A percentile compares a stretch with the other conserved stretches of the same genome.
These are phyloP conservation scores for Apotomis betuletana DNA, from an alignment of 2,888 invertebrate species.

Conservation along the genomic window DNA sequence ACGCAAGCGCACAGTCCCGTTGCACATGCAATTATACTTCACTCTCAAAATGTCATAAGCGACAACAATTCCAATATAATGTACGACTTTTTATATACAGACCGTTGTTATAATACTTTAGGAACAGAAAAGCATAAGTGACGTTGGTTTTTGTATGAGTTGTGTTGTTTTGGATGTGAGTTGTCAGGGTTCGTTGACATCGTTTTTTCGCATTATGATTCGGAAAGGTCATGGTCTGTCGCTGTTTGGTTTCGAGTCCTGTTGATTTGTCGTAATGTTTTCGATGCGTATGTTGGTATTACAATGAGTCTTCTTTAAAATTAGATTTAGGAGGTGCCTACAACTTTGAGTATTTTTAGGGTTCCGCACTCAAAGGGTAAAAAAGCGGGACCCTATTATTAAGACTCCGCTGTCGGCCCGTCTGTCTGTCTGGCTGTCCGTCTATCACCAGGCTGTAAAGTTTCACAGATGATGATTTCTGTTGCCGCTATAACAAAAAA, in stretches of 20 bases:
- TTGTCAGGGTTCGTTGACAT: constrained; percentile 39
- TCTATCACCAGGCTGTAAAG: no score
- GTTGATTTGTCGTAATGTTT: constrained; percentile 25
- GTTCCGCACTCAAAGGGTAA: no score
- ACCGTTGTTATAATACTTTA: background rate
- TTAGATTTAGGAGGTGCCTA: no score
- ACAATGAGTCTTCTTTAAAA: background rate
- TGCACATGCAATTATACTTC: background rate
- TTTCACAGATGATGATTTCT: no score
- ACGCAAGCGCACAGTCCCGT: constrained; percentile 22
- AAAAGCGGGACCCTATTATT: no score
- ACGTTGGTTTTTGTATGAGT: background rate
- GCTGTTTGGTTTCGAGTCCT: constrained; percentile 23
- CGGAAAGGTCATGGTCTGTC: constrained; percentile 40
- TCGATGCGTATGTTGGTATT: background rate
- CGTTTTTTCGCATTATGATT: constrained; percentile 41
- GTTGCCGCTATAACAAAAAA: no score
- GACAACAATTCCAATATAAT: background rate
- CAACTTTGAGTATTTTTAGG: no score
- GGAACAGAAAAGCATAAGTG: background rate
- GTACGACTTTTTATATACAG: background rate
- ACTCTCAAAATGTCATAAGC: background rate
- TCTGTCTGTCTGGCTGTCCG: no score
- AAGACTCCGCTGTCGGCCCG: no score
- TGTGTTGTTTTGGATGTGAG: background rate